Percentiles rank a stretch among this genome's conserved stretches.
phyloP scores from a whole-genome alignment of 2,888 invertebrate genomes.

The Eumerus sabulonum region DNA sequence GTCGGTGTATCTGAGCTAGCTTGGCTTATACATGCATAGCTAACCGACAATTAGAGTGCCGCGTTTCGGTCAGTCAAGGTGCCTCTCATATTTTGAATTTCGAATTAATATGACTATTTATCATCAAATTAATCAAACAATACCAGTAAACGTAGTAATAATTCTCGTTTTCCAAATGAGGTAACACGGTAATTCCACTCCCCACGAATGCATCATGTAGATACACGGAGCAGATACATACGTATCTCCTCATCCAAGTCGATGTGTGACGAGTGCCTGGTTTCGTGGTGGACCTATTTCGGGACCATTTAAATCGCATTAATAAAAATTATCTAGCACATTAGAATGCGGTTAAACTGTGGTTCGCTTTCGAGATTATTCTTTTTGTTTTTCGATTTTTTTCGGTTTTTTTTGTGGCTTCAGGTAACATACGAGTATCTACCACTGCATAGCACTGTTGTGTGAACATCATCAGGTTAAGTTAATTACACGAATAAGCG shows the following conservation, averaged over 20 bases:
- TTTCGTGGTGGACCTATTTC: conserved; percentile 27
- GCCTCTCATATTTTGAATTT: conserved; percentile 31
- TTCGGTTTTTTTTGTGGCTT: conserved; percentile 32
- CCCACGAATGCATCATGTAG: not conserved
- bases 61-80: not conserved
- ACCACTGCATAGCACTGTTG: conserved; percentile 18
- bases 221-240: too few relatives aligned
- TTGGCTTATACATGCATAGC: conserved; percentile 13
- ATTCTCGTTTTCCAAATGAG: conserved; percentile 69
- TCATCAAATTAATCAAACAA: conserved; percentile 69
- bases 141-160: conserved; percentile 59
- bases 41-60: conserved; percentile 56
- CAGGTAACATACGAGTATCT: not conserved
- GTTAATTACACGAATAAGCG: conserved; percentile 62
- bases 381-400: conserved; percentile 5
- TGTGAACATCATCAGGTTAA: conserved; percentile 57
- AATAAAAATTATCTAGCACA: conserved; percentile 68
- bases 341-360: conserved; percentile 65
- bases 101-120: conserved; percentile 64
- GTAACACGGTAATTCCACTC: conserved; percentile 63
- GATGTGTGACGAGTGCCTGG: conserved; percentile 1
- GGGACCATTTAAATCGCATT: conserved; percentile 65
- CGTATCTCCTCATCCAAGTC: not conserved
- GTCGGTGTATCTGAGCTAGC: not conserved
- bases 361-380: conserved; percentile 48